Conservation (phyloP, 2,113 vertebrate genomes). For the Eleginops maclovinus region DNA sequence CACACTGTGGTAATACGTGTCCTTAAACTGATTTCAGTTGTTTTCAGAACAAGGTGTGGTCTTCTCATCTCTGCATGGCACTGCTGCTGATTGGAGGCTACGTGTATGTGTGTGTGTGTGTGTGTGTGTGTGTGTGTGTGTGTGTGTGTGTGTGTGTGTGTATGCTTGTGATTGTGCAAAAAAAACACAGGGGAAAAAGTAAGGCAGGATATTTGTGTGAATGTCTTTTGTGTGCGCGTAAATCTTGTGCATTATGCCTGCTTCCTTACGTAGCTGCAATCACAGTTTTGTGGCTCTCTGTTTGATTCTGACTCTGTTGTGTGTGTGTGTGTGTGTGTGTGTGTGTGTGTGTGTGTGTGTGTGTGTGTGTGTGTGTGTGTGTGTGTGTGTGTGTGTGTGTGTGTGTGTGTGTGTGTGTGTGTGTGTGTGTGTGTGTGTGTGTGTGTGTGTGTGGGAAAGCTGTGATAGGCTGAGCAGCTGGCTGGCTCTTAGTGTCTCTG, state of each 20-base stretch:
- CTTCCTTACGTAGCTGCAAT: conserved; percentile 63
- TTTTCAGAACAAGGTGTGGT: conserved; percentile 76
- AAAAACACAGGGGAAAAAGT: conserved; percentile 14
- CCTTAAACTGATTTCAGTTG: conserved; percentile 79
- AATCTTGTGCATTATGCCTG: conserved; percentile 48
- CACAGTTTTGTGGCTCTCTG: conserved; percentile 47
- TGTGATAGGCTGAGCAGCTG: conserved; percentile 64
- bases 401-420: conserved; percentile 29
- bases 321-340: conserved; percentile 26
- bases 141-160: conserved; percentile 9
- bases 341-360: conserved; percentile 32
- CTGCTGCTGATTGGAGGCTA: conserved; percentile 72
- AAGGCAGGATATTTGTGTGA: conserved; percentile 2
- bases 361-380: conserved; percentile 27
- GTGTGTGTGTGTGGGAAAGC: conserved; percentile 23
- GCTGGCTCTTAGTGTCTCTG: conserved; percentile 63
- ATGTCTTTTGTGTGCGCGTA: conserved; percentile 41
- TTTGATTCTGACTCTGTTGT: conserved; percentile 28
- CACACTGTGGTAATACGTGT: conserved; percentile 61
- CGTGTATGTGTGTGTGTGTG: conserved; percentile 24
- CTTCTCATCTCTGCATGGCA: conserved; percentile 66
- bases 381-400: conserved; percentile 37
- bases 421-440: conserved; percentile 35
- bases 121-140: conserved; percentile 20
- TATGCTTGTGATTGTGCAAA: neutral